Evolutionary conservation across 2,113 vertebrate genomes (phyloP).

Genomic region (Irena cyanogastra): DNA sequence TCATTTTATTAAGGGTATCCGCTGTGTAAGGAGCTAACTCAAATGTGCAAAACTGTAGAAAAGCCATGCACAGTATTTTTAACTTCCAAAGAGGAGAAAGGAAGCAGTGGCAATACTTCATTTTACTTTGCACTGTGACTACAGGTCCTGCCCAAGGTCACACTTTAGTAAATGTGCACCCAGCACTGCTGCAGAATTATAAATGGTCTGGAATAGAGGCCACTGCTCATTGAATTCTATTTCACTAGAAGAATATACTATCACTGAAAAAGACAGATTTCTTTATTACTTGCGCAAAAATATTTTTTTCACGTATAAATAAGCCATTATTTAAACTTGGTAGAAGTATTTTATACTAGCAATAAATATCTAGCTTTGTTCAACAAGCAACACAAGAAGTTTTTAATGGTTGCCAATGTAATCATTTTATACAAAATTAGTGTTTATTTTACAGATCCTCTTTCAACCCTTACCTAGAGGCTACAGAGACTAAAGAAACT

Average conservation of each 20-base stretch:
- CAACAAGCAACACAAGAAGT: not conserved
- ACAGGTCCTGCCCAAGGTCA: conserved; percentile 82
- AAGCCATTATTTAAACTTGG: conserved; percentile 45
- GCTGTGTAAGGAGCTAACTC: conserved; percentile 91
- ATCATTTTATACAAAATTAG: not conserved
- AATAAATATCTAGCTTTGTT: not conserved
- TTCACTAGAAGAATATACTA: conserved; percentile 71
- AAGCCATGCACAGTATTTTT: conserved; percentile 87
- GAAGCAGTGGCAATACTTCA: conserved; percentile 78
- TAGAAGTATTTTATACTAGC: conserved; percentile 16
- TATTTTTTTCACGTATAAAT: conserved; percentile 54
- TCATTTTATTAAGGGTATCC: conserved; percentile 99
- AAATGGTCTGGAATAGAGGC: conserved; percentile 77
- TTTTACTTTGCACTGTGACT: conserved; percentile 79
- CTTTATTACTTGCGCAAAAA: conserved; percentile 73
- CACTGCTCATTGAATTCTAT: conserved; percentile 77
- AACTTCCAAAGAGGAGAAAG: conserved; percentile 78
- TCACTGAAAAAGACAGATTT: conserved; percentile 73
- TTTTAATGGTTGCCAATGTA: not conserved
- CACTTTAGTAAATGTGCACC: conserved; percentile 78
- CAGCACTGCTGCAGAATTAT: conserved; percentile 76
- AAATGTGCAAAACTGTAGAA: conserved; percentile 89
- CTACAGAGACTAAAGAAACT: not conserved
- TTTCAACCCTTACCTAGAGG: not conserved
- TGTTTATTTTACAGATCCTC: not conserved